Conservation (phyloP, 2,888 invertebrate genomes). For the Octonoba sinensis region DNA sequence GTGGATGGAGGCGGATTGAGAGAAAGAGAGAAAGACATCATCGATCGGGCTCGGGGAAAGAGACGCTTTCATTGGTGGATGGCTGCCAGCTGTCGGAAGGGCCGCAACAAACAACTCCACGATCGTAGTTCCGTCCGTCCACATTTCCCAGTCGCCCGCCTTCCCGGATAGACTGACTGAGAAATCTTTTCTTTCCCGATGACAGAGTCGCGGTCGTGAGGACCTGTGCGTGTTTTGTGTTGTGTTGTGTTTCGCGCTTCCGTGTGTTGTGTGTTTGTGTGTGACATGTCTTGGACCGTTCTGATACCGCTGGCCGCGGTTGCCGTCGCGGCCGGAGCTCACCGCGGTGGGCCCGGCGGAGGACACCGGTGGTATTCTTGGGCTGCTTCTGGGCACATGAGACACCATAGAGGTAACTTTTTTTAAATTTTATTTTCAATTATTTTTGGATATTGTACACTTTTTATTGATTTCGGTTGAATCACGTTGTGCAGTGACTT, state of each 20-base stretch:
- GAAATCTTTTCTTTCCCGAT: background rate
- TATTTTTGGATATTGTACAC: too few species aligned
- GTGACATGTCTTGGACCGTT: background rate
- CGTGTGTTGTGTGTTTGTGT: background rate
- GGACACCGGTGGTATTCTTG: conserved; percentile 60
- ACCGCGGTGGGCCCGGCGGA: conserved; percentile 9
- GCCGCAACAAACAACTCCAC: conserved; percentile 14
- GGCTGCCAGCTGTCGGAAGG: conserved; percentile 42
- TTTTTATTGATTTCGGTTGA: too few species aligned
- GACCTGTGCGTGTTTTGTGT: background rate
- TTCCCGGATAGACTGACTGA: conserved; percentile 18
- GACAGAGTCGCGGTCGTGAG: conserved; percentile 16
- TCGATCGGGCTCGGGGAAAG: conserved; percentile 27
- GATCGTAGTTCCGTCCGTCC: conserved; percentile 18
- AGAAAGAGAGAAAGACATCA: conserved; percentile 10
- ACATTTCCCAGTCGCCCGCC: conserved; percentile 22
- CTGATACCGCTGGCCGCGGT: conserved; percentile 12
- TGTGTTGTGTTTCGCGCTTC: background rate
- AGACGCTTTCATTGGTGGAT: conserved; percentile 30
- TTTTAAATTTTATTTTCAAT: too few species aligned
- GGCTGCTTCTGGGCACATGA: conserved; percentile 57
- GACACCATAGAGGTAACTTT: conserved; percentile 56
- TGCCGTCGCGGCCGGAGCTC: conserved; percentile 5
- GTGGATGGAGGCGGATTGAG: conserved; percentile 18
- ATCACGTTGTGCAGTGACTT: too few species aligned